Base-by-base conservation (phyloP, 2,113 vertebrate species). In the Anarrhichthys ocellatus region DNA sequence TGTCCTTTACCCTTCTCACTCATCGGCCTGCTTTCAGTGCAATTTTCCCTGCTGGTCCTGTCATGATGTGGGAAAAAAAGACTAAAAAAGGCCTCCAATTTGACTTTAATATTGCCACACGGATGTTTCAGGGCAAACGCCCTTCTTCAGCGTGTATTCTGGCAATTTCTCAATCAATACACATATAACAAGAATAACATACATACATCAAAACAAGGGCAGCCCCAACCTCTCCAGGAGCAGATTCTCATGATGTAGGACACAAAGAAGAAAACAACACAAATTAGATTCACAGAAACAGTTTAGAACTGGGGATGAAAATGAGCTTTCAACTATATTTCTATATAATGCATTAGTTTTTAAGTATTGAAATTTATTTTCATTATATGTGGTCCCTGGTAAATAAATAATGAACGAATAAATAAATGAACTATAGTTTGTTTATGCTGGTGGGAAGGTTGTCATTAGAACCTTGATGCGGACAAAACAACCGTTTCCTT, bases 1-100 rank as follows among this genome's bases (percentile, higher is more conserved):
- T 80, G 32, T 85, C 42, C 44, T 87, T 71, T 75, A 62, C 61
- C 72, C 36, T 22, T 77, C 66, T 87, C 32, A 69, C 34, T 82
- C 40, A 42, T 82, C 18, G 80, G 15, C 29, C 42, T 80, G 54
- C 68, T 44, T 76, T 73, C 42, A 62, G 6, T 52, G 42, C 73
- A 76, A 3, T 81, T 78, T 72, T 75, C 22, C 54, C 48, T 29
- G 40, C 44, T 73, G 29, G 34, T 14, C 27, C 62, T 64, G n/a
- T 77, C 81, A 67, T 14, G n/a, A 42, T 24, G 11, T 34, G 42
- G 65, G 10, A 6, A 29, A 29, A 59, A 29, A 15, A 7, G 6
- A 15, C 24, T 6, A 27, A 29, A 59, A 59, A 27, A 15, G 56
- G 11, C 24, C 11, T 59, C 13, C 56, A 15, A 59, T 59, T 59